These are phyloP conservation scores for Cydia fagiglandana DNA, from an alignment of 1,140 invertebrate genomes.

Conservation along the genomic window DNA sequence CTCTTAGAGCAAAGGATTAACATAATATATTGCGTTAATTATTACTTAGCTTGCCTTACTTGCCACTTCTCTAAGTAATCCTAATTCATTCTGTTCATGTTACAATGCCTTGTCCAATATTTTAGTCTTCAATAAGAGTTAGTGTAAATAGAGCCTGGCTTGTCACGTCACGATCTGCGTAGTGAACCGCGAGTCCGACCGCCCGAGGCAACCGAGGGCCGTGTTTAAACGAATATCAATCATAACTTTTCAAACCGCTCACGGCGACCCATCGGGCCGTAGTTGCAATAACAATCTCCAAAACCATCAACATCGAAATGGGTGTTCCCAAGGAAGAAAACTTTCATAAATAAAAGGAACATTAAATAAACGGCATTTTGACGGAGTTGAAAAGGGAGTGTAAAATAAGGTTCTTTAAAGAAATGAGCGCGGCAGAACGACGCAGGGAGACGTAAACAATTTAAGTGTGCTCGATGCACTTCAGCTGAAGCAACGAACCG, in stretches of 20 bases:
- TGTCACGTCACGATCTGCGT: slow-evolving; percentile 42
- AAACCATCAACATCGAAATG: slow-evolving; percentile 10
- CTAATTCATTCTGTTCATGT: background rate
- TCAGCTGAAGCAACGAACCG: slow-evolving; percentile 55
- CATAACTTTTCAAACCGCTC: slow-evolving; percentile 39
- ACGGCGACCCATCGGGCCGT: slow-evolving; percentile 10
- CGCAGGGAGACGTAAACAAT: slow-evolving; percentile 60
- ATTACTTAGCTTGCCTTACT: background rate
- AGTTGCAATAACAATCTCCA: slow-evolving; percentile 17
- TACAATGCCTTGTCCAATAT: background rate
- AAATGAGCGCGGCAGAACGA: slow-evolving; percentile 41
- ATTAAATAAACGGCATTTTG: slow-evolving; percentile 21
- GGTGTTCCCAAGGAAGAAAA: slow-evolving; percentile 4
- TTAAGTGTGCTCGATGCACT: slow-evolving; percentile 56
- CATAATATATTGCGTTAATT: slow-evolving; percentile 1
- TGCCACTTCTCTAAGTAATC: background rate
- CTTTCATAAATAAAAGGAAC: slow-evolving; percentile 2
- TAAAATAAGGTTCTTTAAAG: slow-evolving; percentile 40
- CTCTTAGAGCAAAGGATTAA: background rate
- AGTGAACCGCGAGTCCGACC: slow-evolving; percentile 33
- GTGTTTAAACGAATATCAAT: slow-evolving; percentile 40
- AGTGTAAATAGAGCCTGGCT: slow-evolving; percentile 29
- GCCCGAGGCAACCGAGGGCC: slow-evolving; percentile 37
- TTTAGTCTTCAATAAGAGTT: background rate
- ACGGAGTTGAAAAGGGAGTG: slow-evolving; percentile 39